Evolutionary conservation across 2,113 vertebrate species (phyloP), one percentile per base, ranked within the genome.

Genomic region (Dendropsophus ebraccatus): DNA sequence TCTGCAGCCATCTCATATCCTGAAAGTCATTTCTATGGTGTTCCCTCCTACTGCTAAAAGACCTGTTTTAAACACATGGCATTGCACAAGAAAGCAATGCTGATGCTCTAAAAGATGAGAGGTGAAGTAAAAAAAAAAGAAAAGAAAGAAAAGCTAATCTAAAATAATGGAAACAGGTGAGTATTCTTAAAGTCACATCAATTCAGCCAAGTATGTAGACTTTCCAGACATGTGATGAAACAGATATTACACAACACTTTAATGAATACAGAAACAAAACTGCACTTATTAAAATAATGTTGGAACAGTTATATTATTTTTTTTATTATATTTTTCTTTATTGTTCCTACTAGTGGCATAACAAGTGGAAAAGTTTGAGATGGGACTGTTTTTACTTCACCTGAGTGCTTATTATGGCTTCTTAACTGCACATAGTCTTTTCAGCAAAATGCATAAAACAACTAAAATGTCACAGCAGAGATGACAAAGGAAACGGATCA

Each of bases 1-100:
- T 86, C 65, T 70, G 84, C 37, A 78, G 49, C 74, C 76, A 86
- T 86, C 77, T 86, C 76, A 86, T 86, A 86, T 86, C 84, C 84
- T 86, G 84, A 21, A 86, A 81, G 35, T 86, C 17, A 73, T 81
- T 81, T 74, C 52, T 73, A 60, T 60, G 28, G 50, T 81, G 77
- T 73, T 86, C 77, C 77, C 84, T 62, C 77, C 84, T 86, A 86
- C 67, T 86, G 77, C 54, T 86, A 73, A 12, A 86, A 73, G 84
- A 86, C 28, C 49, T 72, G 50, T 81, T 81, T 86, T 56, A 30
- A 72, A 81, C 84, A 86, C 84, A 73, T 73, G 77, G 32, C 25
- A 32, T 12, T 13, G 25, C 25, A 86, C 25, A 86, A 81, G 52
- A 86, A 81, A 81, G 84, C 50, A 72, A 45, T 73, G 25, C 52